A percentile compares a stretch with the other conserved stretches of the same genome.
phyloP scores from a whole-genome alignment of 92 coral and sea anemone species.

The Parazoanthus darwini region DNA sequence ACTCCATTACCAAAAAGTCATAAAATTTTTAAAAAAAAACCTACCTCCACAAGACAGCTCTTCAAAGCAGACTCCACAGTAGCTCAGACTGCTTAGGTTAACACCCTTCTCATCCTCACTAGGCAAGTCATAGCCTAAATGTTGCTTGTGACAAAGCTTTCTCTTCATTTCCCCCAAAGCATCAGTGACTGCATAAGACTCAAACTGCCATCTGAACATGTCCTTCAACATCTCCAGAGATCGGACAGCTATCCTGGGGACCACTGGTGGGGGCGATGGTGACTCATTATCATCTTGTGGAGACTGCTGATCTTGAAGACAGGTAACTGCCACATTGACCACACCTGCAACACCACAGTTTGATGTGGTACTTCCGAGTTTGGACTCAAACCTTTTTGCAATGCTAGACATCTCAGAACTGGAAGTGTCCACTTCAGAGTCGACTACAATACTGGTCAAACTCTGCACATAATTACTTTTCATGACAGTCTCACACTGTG shows the following conservation, averaged over 20 bases:
- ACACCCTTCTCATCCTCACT: not conserved
- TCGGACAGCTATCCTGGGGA: not conserved
- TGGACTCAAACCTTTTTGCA: constrained; percentile 30
- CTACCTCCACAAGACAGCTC: constrained; percentile 16
- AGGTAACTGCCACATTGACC: constrained; percentile 32
- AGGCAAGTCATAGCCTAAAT: not conserved
- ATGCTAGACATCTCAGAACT: not conserved
- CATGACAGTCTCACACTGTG: not conserved
- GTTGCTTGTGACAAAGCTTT: constrained; percentile 12
- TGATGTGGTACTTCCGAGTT: not conserved
- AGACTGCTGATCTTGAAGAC: constrained; percentile 7
- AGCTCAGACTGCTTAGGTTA: not conserved
- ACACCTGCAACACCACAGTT: constrained; percentile 37
- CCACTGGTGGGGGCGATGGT: not conserved
- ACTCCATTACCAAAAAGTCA: not conserved
- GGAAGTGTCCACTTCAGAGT: not conserved
- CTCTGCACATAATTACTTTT: constrained; percentile 18
- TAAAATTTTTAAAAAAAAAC: not conserved
- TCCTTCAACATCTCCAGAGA: constrained; percentile 42
- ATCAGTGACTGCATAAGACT: constrained; percentile 32
- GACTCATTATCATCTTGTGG: not conserved
- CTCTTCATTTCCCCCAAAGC: constrained; percentile 47
- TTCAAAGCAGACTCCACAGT: constrained; percentile 58
- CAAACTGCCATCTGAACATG: constrained; percentile 55
- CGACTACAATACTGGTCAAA: not conserved